phyloP scores from a whole-genome alignment of 2,797 vertebrate genomes.

The Cossypha heuglini region DNA sequence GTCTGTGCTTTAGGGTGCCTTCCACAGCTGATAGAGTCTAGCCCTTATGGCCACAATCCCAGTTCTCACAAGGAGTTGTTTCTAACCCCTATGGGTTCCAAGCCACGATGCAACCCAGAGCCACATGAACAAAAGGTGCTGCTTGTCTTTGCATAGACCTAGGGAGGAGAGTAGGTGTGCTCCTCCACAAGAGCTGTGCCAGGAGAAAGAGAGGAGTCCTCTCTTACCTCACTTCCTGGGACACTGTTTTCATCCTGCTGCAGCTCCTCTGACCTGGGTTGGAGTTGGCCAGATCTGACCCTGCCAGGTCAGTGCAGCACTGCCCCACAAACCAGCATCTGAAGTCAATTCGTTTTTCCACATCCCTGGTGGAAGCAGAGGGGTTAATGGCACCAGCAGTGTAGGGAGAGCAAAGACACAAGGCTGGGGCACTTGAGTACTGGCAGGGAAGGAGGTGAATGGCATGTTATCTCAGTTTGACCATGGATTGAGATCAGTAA shows the following conservation, averaged over 20 bases:
- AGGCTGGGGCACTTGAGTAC: background rate
- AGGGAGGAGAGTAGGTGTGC: background rate
- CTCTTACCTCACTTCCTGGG: background rate
- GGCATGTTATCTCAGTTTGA: fast-evolving
- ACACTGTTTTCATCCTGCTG: background rate
- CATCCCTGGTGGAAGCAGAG: fast-evolving
- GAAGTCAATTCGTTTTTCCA: background rate
- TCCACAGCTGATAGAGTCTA: background rate
- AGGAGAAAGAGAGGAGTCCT: background rate
- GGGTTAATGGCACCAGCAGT: fast-evolving
- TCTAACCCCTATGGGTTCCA: fast-evolving
- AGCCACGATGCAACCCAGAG: background rate
- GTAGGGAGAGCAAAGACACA: background rate
- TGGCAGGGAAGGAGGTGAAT: background rate
- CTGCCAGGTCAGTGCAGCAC: background rate
- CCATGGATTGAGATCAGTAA: background rate
- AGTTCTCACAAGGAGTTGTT: background rate
- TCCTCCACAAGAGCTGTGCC: fast-evolving
- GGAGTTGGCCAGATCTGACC: background rate
- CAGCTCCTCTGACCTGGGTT: background rate
- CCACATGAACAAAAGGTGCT: background rate
- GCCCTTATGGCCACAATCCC: background rate
- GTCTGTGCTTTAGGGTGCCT: background rate
- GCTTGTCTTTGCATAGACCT: background rate
- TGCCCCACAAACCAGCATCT: background rate